Conservation (phyloP, 2,797 vertebrate genomes). For the Gouania willdenowi region DNA sequence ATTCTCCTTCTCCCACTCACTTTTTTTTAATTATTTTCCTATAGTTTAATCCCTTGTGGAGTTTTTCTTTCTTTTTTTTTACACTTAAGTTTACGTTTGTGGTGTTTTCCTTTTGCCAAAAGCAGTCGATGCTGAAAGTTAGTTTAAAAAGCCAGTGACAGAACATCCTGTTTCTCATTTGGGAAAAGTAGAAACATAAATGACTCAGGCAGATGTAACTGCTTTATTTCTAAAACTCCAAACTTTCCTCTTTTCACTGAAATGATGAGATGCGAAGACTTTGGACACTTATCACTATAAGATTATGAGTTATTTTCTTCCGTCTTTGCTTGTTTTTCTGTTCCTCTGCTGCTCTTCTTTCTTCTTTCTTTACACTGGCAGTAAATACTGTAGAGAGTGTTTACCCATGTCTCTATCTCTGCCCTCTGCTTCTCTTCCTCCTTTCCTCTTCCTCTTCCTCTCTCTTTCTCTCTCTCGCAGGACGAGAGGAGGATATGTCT, state of each 20-base stretch:
- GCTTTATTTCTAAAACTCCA: conserved; percentile 42
- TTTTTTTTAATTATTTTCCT: conserved; percentile 60
- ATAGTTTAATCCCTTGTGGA: conserved; percentile 67
- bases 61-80: conserved; percentile 46
- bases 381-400: conserved; percentile 16
- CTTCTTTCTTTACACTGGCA: conserved; percentile 20
- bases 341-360: conserved; percentile 32
- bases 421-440: neutral
- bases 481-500: conserved; percentile 62
- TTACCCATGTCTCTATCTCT: conserved; percentile 7
- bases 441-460: neutral
- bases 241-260: conserved; percentile 51
- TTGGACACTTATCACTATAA: conserved; percentile 28
- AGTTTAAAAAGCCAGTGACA: conserved; percentile 58
- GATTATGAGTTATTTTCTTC: conserved; percentile 34
- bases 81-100: conserved; percentile 59
- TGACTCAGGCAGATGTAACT: conserved; percentile 45
- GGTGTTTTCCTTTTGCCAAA: conserved; percentile 63
- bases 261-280: conserved; percentile 37
- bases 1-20: conserved; percentile 44
- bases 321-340: conserved; percentile 25
- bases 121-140: conserved; percentile 63
- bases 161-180: conserved; percentile 61
- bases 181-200: conserved; percentile 51
- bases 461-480: conserved; percentile 35